Evolutionary conservation across 2,888 invertebrate genomes (phyloP), one percentile per base, ranked within the genome.

Genomic region (Poecilus cupreus): DNA sequence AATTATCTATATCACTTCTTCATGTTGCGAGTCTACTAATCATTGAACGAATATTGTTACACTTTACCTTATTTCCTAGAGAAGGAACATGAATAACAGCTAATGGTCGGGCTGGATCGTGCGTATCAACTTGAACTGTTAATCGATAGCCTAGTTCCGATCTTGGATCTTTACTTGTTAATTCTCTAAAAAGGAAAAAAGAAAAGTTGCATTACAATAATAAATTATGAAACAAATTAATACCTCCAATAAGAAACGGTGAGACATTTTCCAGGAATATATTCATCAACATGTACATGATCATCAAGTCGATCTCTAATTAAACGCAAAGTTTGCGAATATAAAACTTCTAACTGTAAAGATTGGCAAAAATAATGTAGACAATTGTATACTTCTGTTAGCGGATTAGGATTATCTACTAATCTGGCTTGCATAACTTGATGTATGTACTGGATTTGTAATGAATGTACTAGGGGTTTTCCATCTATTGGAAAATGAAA

Each of bases 181-280:
- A 87, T 87, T 93, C 93, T 83, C 92, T 90, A 82, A 64, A 87
- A 54, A 22, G 11, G 20, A 86, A 82, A 68, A 76, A 76, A 72
- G 32, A 26, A 51, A 37, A 77, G 13, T 57, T 20, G 32, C 22
- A 80, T 32, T 57, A 20, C 46, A 0, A 16, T 46, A 13, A 5
- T 8, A 72, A 54, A n/a, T 8, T 43, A 49, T n/a, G 51, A 60
- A 32, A 51, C 18, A 51, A 2, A 13, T 39, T 24, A 83, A 85
- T 88, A 94, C 94, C 96, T 95, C 98, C 98, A 98, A 90, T 98
- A 98, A 0, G 97, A 97, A n/a, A 98, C 93, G 10, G 96, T 94
- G 16, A 98, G 91, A 87, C 95, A 95, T 85, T 94, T 95, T 16
- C 98, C 98, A 0, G 97, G 95, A 26, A 94, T 91, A 88, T 98